These are phyloP conservation scores for Xerus inauris DNA, from an alignment of 2,113 vertebrate species.

Conservation along the genomic window DNA sequence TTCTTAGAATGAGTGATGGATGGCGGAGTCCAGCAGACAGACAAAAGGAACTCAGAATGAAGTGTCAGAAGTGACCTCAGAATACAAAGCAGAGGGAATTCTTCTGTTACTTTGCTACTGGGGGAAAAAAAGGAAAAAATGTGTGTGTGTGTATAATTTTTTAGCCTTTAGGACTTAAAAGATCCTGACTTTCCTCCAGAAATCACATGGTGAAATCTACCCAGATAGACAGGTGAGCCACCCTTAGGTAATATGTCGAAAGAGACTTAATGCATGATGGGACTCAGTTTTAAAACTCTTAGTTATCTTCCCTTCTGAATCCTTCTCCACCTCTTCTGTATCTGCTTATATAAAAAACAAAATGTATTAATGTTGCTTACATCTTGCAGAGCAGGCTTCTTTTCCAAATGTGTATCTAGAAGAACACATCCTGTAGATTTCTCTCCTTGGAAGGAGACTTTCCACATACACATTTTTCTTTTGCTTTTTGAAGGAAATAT, in stretches of 20 bases:
- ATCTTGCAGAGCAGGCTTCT: not conserved
- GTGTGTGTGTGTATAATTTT: not conserved
- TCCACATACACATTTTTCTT: not conserved
- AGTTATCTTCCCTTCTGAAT: not conserved
- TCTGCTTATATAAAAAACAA: not conserved
- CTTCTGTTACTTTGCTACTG: not conserved
- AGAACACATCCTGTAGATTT: not conserved
- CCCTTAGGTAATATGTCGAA: not conserved
- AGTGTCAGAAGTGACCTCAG: not conserved
- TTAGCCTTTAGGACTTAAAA: not conserved
- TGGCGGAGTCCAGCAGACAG: not conserved
- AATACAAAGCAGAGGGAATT: not conserved
- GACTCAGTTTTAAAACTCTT: not conserved
- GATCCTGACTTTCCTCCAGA: not conserved
- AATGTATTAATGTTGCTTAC: not conserved
- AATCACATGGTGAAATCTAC: not conserved
- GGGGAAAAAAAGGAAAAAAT: not conserved
- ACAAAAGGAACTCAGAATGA: not conserved
- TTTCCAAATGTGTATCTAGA: not conserved
- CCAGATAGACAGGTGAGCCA: not conserved
- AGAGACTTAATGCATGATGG: not conserved
- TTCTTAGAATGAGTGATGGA: not conserved
- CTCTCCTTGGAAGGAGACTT: not conserved
- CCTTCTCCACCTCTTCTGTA: not conserved
- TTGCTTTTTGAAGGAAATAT: not conserved